phyloP scores from a whole-genome alignment of 2,113 vertebrate genomes.

The Paramormyrops kingsleyae region DNA sequence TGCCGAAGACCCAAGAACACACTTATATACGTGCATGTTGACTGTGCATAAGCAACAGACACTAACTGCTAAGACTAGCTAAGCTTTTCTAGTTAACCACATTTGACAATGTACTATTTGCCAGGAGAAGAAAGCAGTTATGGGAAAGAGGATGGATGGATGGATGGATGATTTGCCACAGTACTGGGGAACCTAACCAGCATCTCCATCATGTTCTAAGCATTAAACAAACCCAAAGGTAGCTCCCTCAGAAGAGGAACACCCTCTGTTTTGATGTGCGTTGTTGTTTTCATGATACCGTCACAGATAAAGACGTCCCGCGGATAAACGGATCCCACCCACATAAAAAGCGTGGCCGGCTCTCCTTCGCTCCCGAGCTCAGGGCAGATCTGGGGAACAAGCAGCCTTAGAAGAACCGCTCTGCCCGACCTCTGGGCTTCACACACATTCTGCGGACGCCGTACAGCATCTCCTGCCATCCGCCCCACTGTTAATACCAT shows the following conservation, averaged over 20 bases:
- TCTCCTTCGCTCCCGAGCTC: neutral
- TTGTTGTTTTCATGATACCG: neutral
- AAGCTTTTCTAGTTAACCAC: neutral
- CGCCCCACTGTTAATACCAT: neutral
- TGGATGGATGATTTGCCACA: neutral
- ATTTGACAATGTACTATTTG: neutral
- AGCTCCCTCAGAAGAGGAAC: neutral
- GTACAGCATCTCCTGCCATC: neutral
- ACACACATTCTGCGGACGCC: neutral
- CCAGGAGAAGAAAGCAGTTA: neutral
- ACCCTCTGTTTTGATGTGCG: neutral
- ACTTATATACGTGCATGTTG: neutral
- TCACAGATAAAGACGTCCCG: neutral
- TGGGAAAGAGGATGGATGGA: neutral
- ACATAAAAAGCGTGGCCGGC: neutral
- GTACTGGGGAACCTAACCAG: neutral
- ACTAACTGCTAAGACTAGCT: neutral
- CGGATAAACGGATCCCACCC: neutral
- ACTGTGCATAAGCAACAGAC: neutral
- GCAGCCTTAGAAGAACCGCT: neutral
- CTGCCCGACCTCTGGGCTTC: neutral
- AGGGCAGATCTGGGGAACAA: neutral
- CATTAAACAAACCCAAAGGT: neutral
- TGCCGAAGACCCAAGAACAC: neutral
- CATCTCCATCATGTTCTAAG: neutral